Evolutionary conservation across 2,888 invertebrate genomes (phyloP).

Genomic region (Pristionchus japonicus): DNA sequence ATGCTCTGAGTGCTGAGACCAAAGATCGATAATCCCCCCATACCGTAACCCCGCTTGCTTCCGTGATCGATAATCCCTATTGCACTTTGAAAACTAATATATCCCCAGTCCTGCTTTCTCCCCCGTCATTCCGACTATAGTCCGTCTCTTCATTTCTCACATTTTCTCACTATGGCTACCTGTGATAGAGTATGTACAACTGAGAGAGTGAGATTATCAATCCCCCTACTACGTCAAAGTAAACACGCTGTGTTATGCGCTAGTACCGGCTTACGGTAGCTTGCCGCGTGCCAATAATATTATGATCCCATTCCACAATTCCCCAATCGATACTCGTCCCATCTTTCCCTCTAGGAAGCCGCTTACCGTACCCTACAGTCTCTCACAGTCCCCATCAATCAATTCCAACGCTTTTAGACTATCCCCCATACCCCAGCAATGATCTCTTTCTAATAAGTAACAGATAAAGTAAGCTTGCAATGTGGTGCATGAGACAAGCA

Average conservation of each 20-base stretch:
- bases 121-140: background rate
- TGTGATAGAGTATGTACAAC: too few relatives aligned
- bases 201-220: too few relatives aligned
- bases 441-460: background rate
- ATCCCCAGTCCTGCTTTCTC: background rate
- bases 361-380: background rate
- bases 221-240: too few relatives aligned
- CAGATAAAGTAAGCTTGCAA: background rate
- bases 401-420: background rate
- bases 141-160: background rate
- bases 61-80: too few relatives aligned
- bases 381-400: background rate
- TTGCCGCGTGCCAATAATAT: background rate
- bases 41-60: too few relatives aligned
- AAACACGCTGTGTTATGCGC: conserved; percentile 19
- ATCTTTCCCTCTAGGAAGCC: background rate
- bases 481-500: background rate
- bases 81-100: background rate
- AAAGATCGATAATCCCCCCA: background rate
- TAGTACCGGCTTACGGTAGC: background rate
- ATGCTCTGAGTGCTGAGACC: conserved; percentile 54
- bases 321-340: too few relatives aligned
- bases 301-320: background rate
- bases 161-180: too few relatives aligned
- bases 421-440: background rate